phyloP scores from a whole-genome alignment of 37 sponge, comb jelly and placozoan genomes.

The Oscarella lobularis region DNA sequence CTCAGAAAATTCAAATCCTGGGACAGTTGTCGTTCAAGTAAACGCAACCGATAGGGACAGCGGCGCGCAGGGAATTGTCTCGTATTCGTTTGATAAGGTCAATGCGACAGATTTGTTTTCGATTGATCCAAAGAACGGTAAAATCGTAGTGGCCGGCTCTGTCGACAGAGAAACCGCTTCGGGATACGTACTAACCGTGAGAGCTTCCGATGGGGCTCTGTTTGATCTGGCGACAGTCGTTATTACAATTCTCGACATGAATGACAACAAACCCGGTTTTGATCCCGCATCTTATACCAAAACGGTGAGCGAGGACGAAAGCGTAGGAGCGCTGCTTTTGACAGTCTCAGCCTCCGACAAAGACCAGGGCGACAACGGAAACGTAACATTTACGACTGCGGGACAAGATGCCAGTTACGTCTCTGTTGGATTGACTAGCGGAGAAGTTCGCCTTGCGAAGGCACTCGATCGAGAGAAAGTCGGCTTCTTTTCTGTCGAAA shows the following conservation, averaged over 20 bases:
- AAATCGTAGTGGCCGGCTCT: constrained; percentile 34
- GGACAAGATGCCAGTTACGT: background rate
- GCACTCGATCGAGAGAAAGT: constrained; percentile 33
- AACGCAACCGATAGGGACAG: constrained; percentile 12
- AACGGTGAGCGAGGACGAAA: background rate
- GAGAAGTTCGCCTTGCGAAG: constrained; percentile 21
- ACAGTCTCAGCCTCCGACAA: background rate
- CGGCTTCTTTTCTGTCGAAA: constrained; percentile 6
- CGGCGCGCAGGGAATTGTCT: constrained; percentile 8
- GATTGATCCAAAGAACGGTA: constrained; percentile 38
- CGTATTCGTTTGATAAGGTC: constrained; percentile 33
- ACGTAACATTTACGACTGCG: constrained; percentile 16
- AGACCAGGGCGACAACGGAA: background rate
- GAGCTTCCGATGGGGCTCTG: constrained; percentile 20
- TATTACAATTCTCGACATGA: background rate
- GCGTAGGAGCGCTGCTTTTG: background rate
- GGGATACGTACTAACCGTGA: constrained; percentile 24
- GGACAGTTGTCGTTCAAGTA: too few relatives aligned
- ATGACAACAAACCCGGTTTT: background rate
- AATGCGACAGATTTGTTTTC: constrained; percentile 39
- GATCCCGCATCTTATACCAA: background rate
- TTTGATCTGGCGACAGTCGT: background rate
- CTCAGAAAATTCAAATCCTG: too few relatives aligned
- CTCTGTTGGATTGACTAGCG: background rate
- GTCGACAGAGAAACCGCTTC: constrained; percentile 33